Evolutionary conservation across 2,113 vertebrate species (phyloP).

Genomic region (Stomatorhinus ivindoensis): DNA sequence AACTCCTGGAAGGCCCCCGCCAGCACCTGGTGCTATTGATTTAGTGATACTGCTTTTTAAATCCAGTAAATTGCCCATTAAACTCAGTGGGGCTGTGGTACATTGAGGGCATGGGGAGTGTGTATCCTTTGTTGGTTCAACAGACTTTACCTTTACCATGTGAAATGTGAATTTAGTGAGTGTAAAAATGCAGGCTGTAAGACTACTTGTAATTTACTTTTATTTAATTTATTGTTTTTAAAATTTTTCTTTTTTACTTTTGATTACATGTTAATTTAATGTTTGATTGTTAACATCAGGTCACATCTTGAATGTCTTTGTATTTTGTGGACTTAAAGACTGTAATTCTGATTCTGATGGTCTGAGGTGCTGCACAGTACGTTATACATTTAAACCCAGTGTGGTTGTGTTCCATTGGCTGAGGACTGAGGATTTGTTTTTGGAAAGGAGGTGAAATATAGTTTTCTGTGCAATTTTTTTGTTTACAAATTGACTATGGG

Average conservation of each 20-base stretch:
- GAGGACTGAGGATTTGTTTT: not conserved
- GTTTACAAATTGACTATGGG: not conserved
- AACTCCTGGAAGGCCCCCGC: slow-evolving; percentile 22
- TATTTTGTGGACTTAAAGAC: not conserved
- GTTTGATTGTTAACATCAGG: not conserved
- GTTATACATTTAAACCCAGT: not conserved
- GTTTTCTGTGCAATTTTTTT: not conserved
- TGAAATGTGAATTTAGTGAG: not conserved
- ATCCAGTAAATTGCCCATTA: not conserved
- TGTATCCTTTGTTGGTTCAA: not conserved
- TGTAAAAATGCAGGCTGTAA: not conserved
- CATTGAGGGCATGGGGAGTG: not conserved
- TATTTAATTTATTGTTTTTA: not conserved
- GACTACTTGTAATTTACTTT: not conserved
- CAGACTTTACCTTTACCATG: not conserved
- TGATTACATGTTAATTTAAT: not conserved
- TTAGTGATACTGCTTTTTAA: not conserved
- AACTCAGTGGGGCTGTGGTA: not conserved
- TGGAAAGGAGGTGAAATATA: not conserved
- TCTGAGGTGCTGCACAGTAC: not conserved
- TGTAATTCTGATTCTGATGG: not conserved
- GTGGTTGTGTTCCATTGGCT: not conserved
- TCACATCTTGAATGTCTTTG: not conserved
- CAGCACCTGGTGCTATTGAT: not conserved
- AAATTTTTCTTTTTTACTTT: not conserved